These are phyloP conservation scores for Grammomys surdaster DNA, from an alignment of 2,113 vertebrate species.

Conservation along the genomic window DNA sequence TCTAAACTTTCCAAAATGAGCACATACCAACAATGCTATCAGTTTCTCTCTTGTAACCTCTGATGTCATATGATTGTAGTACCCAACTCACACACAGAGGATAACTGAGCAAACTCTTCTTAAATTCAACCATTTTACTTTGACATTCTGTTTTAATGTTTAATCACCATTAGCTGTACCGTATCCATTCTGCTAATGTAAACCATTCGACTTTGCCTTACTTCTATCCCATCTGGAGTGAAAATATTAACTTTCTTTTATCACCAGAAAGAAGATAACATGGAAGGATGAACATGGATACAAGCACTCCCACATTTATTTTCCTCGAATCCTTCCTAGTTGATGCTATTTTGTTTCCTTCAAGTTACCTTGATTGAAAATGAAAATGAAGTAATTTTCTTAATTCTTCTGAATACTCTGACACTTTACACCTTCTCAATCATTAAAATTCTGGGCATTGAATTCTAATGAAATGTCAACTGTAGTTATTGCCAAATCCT, in stretches of 20 bases:
- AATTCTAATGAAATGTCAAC: conserved; percentile 50
- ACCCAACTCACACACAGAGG: not conserved
- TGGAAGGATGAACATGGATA: conserved; percentile 5
- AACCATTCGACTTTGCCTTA: conserved; percentile 26
- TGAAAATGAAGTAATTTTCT: not conserved
- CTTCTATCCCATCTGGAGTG: not conserved
- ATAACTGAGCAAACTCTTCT: conserved; percentile 13
- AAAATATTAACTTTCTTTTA: conserved; percentile 22
- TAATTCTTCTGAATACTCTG: conserved; percentile 28
- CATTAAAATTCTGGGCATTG: not conserved
- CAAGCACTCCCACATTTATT: not conserved
- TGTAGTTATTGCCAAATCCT: conserved; percentile 36
- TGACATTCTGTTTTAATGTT: conserved; percentile 46
- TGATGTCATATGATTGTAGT: not conserved
- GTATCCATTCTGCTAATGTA: conserved; percentile 55
- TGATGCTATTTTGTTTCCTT: not conserved
- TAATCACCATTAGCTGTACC: conserved; percentile 47
- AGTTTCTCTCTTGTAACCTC: conserved; percentile 15
- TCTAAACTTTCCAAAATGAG: conserved; percentile 19
- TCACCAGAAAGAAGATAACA: not conserved
- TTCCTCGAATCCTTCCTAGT: conserved; percentile 21
- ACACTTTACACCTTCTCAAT: conserved; percentile 56
- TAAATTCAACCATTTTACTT: conserved; percentile 22
- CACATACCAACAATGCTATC: conserved; percentile 16
- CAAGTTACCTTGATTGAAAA: not conserved